A percentile compares a stretch with the other conserved stretches of the same genome.
phyloP scores from a whole-genome alignment of 2,797 vertebrate species.

The Malacoraja senta region DNA sequence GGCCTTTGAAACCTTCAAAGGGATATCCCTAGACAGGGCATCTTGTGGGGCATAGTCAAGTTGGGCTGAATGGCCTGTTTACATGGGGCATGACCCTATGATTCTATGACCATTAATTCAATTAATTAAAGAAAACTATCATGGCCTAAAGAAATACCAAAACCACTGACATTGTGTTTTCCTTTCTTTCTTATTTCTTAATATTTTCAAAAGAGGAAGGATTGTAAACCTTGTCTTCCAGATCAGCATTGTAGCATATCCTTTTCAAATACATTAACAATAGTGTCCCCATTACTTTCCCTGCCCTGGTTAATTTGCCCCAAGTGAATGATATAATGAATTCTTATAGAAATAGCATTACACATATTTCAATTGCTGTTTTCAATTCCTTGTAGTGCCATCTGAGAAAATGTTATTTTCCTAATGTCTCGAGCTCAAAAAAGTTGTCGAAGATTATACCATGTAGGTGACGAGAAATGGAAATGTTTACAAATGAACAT shows the following conservation, averaged over 20 bases:
- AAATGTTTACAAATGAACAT: background rate
- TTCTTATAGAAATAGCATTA: background rate
- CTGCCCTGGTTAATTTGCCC: background rate
- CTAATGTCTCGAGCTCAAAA: background rate
- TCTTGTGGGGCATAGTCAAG: no score
- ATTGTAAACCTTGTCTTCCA: background rate
- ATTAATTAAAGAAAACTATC: background rate
- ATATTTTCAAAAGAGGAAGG: background rate
- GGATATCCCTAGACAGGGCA: no score
- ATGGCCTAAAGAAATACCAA: background rate
- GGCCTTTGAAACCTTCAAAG: no score
- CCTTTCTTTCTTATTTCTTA: background rate
- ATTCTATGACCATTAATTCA: background rate
- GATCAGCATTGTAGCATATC: no score
- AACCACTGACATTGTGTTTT: background rate
- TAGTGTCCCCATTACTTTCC: background rate
- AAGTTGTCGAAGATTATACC: background rate
- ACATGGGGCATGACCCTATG: no score
- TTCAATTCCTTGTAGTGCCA: no score
- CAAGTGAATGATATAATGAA: background rate
- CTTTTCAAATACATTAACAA: background rate
- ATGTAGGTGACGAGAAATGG: background rate
- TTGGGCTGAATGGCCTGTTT: no score
- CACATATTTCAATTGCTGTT: background rate
- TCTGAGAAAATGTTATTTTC: background rate